Base-by-base conservation (phyloP, 2,797 vertebrate genomes). In the Mormyrops boulengeri region DNA sequence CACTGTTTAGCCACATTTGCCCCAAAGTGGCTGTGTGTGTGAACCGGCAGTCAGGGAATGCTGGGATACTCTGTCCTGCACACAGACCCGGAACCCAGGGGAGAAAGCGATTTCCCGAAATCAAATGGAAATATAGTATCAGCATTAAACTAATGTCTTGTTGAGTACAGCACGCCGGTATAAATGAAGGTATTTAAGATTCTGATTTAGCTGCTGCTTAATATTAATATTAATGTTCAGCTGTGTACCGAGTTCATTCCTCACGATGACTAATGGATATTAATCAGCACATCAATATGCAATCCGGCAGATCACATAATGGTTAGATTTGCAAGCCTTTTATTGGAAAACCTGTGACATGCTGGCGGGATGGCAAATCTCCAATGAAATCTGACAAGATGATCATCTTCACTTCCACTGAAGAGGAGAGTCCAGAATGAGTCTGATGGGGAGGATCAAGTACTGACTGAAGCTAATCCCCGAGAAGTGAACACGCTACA, bases 121-220 rank as follows among this genome's bases (percentile, higher is more conserved):
- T 49, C 2, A 50, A 11, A 87, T 8, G 49, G n/a, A 55, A 55
- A 87, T 5, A 30, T 30, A 84, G 38, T 87, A 53, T 87, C 85
- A 55, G 30, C 52, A 87, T 87, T 87, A 50, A 52, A 4, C 12
- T 85, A 87, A 55, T 34, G 85, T 87, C 26, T 17, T 19, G 47
- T 55, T 53, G 22, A 57, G 49, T 86, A 55, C 11, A 52, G 47
- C 49, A 12, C 1, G 49, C 84, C 19, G 11, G 17, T 52, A 52
- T 86, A 87, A 87, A 55, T 87, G 49, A 55, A 47, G 47, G 41
- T 84, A n/a, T 11, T 84, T 84, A 84, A 47, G 77, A 82, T 19
- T 84, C 14, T 47, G 52, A 53, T 87, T 87, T 19, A 38, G 49
- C 85, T 22, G 50, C 30, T 87, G 52, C 30, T 34, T 87, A 34